Base-by-base conservation (phyloP, 2,113 vertebrate species). In the Meleagris gallopavo region DNA sequence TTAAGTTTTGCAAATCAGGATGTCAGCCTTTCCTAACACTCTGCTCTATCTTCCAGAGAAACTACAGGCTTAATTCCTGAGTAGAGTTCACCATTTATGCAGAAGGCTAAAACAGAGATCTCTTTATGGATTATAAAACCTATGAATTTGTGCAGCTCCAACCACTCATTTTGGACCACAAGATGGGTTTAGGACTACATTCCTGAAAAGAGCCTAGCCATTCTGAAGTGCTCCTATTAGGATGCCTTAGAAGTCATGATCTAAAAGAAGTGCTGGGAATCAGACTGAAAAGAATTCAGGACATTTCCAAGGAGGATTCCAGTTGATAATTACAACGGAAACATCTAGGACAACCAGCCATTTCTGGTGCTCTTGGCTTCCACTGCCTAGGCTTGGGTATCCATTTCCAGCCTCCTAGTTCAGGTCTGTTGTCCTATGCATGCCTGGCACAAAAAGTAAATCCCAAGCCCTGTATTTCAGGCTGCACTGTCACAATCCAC, bases 111-210 rank as follows among this genome's bases (percentile, higher is more conserved):
- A 76, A 18, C 50, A 91, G 20, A 85, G 9, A 30, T 18, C 13
- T 67, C 46, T 40, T 81, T 62, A 41, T 48, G 66, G 61, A 90
- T 94, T 71, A 86, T 60, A 77, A 93, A 94, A 77, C 55, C 27
- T 21, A 62, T 43, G 45, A 55, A 86, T n/a, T 52, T 88, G 30
- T 77, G 25, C 38, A 71, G 61, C 70, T 94, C 61, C 57, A 92
- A 58, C 5, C 73, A 89, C n/a, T 64, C 69, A 60, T 48, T 87
- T 77, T 83, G 66, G 32, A 78, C 57, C 65, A 77, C 2, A 22
- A 61, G 52, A 77, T 48, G 15, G 72, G 75, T 74, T 88, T 67
- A 86, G 38, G 20, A 94, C 43, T 62, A 62, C n/a, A 54, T 69
- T 75, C 73, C 66, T 90, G 52, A 78, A 83, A 72, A 89, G 67